Evolutionary conservation across 2,113 vertebrate genomes (phyloP).

Genomic region (Gymnobelideus leadbeateri): DNA sequence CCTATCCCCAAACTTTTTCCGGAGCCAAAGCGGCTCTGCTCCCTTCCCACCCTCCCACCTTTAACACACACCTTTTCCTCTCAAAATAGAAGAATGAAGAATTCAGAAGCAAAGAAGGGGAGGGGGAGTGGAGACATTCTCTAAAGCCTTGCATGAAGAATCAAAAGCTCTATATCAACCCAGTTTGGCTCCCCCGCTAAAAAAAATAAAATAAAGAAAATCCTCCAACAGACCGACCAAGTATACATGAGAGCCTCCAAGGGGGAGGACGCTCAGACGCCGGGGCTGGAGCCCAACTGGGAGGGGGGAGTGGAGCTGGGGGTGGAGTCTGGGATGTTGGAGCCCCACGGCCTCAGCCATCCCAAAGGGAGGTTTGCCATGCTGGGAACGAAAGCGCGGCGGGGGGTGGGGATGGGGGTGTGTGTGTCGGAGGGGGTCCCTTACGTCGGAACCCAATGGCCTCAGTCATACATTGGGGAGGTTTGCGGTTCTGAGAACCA

Average conservation of each 20-base stretch:
- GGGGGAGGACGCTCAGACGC: not conserved
- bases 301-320: not conserved
- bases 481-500: not conserved
- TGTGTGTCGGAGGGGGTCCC: not conserved
- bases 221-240: constrained; percentile 28
- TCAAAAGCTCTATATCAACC: constrained; percentile 62
- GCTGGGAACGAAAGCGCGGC: not conserved
- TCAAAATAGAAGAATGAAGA: not conserved
- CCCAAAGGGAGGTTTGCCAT: not conserved
- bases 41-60: not conserved
- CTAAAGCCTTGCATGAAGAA: constrained; percentile 50
- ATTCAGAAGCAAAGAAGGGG: not conserved
- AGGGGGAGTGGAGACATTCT: not conserved
- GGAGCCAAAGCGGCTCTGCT: not conserved
- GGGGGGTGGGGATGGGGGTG: not conserved
- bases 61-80: not conserved
- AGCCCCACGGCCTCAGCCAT: not conserved
- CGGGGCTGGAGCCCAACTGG: not conserved
- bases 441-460: not conserved
- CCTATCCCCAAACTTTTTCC: not conserved
- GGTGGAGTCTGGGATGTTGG: not conserved
- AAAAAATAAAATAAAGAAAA: constrained; percentile 45
- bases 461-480: not conserved
- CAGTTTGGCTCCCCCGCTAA: constrained; percentile 17
- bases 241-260: not conserved